Conservation (phyloP, 2,888 invertebrate genomes). For the Mesorhabditis sp. region DNA sequence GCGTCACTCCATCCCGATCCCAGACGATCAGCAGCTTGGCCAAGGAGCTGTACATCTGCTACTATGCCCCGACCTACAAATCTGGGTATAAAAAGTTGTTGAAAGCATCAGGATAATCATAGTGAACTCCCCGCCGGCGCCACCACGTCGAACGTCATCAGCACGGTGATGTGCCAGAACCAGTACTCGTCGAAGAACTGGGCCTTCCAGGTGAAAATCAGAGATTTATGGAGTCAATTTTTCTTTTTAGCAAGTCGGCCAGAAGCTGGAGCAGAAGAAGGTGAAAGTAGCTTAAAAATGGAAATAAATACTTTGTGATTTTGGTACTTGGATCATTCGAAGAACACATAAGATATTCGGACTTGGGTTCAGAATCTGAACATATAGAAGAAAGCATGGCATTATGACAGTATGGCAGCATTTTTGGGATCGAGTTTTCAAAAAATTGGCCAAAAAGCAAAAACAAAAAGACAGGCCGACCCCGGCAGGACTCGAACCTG, state of each 20-base stretch:
- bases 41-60: background rate
- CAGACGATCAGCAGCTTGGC: background rate
- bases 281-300: background rate
- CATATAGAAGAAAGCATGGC: no score
- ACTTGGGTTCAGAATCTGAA: no score
- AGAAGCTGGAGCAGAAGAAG: background rate
- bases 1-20: background rate
- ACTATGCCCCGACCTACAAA: background rate
- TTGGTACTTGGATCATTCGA: no score
- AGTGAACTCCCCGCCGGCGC: conserved; percentile 3
- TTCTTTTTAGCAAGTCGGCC: background rate
- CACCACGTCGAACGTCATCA: background rate
- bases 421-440: no score
- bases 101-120: no score
- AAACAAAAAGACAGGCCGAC: no score
- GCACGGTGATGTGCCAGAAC: background rate
- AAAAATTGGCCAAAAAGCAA: no score
- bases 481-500: conserved; percentile 35
- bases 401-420: no score
- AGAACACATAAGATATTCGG: no score
- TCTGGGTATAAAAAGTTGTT: background rate
- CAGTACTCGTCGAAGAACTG: background rate
- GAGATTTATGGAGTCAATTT: no score
- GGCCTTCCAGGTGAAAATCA: background rate
- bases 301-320: background rate